phyloP scores from a whole-genome alignment of 1,140 invertebrate species.

The Lasioglossum albipes region DNA sequence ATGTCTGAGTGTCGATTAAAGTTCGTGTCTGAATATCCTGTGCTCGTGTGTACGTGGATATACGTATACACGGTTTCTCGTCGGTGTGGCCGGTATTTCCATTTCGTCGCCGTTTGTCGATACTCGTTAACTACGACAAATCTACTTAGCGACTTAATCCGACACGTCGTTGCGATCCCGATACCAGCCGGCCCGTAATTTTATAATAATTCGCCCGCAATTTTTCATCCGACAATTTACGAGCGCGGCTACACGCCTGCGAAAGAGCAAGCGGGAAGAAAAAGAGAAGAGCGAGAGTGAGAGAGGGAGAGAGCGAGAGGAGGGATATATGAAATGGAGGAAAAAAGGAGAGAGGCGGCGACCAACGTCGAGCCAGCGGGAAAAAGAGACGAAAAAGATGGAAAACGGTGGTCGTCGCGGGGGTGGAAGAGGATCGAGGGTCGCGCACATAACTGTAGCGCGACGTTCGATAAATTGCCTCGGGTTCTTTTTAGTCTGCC shows the following conservation, averaged over 20 bases:
- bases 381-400: conserved; percentile 44
- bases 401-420: not conserved
- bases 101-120: conserved; percentile 27
- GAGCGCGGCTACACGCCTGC: conserved; percentile 11
- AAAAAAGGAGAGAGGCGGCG: not conserved
- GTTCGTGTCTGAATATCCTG: not conserved
- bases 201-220: conserved; percentile 59
- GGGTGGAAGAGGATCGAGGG: conserved; percentile 11
- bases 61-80: not conserved
- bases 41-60: too few species aligned
- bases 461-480: conserved; percentile 63
- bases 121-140: conserved; percentile 33
- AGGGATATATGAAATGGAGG: not conserved
- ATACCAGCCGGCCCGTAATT: conserved; percentile 37
- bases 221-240: conserved; percentile 63
- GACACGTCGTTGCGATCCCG: conserved; percentile 10
- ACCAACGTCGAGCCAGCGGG: conserved; percentile 26
- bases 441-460: conserved; percentile 51
- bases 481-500: conserved; percentile 53
- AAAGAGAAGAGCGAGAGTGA: not conserved
- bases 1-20: conserved; percentile 2
- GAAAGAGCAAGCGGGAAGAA: too few species aligned
- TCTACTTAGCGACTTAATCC: conserved; percentile 29
- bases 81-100: not conserved
- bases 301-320: too few species aligned